Percentiles rank a stretch among this genome's conserved stretches.
These are phyloP conservation scores for Rhyacophila brunnea DNA, from an alignment of 1,140 invertebrate genomes.

Conservation along the genomic window DNA sequence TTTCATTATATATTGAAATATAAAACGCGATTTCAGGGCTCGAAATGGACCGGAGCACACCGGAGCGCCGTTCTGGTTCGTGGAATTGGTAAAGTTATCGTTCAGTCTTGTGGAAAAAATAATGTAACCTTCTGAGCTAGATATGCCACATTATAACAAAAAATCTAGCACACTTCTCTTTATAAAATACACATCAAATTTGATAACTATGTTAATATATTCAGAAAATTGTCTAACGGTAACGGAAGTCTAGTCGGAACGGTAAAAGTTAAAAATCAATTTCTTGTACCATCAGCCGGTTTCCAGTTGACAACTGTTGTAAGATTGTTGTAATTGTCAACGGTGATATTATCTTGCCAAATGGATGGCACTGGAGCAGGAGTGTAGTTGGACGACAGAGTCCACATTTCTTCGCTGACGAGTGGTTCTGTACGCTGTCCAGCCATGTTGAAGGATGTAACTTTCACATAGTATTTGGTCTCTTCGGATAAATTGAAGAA, in stretches of 20 bases:
- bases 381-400: slow-evolving; percentile 19
- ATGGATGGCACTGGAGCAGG: slow-evolving; percentile 31
- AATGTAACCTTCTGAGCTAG: no score
- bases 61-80: no score
- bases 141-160: no score
- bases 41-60: no score
- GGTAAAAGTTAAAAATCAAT: slow-evolving; percentile 18
- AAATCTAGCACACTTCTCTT: no score
- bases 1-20: no score
- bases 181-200: no score
- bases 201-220: slow-evolving; percentile 23
- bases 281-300: slow-evolving; percentile 39
- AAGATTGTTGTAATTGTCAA: slow-evolving; percentile 17
- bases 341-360: slow-evolving; percentile 25
- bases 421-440: slow-evolving; percentile 3
- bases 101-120: no score
- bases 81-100: no score
- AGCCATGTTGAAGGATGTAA: slow-evolving; percentile 2
- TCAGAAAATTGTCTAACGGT: no score
- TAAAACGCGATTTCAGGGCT: no score
- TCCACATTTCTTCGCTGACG: slow-evolving; percentile 2
- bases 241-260: no score
- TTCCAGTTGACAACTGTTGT: slow-evolving; percentile 35
- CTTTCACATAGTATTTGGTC: not conserved
- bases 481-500: slow-evolving; percentile 10